A percentile compares a stretch with the other conserved stretches of the same genome.
Conservation (phyloP, 2,113 vertebrate species). For the Phalacrocorax pelagicus region DNA sequence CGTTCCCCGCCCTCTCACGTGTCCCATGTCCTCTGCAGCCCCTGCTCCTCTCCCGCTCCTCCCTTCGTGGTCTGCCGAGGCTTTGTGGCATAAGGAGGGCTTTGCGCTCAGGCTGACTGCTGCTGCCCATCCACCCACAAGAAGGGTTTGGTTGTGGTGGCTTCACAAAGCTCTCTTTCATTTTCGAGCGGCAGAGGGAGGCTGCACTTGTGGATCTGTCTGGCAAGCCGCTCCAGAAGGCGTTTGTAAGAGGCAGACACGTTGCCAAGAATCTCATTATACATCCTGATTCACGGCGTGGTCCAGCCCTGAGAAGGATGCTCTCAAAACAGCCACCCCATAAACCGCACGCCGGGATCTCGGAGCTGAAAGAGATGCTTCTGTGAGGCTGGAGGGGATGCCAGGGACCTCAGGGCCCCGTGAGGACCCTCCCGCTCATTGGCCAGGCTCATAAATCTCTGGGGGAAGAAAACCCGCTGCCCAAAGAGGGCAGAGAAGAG, state of each 20-base stretch:
- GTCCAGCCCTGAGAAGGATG: not conserved
- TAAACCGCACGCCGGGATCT: fast-evolving
- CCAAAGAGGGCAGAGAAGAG: not conserved
- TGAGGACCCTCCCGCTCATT: fast-evolving
- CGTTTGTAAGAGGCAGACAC: not conserved
- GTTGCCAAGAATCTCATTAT: constrained; percentile 37
- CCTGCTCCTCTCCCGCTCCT: not conserved
- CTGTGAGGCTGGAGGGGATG: not conserved
- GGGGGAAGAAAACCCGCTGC: fast-evolving
- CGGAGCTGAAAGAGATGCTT: not conserved
- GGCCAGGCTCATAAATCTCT: not conserved
- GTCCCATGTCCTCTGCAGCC: not conserved
- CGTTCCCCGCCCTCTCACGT: fast-evolving
- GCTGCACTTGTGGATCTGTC: constrained; percentile 5
- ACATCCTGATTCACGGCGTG: not conserved
- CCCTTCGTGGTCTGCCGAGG: fast-evolving
- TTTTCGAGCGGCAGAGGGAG: not conserved
- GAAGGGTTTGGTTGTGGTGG: not conserved
- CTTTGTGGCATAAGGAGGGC: not conserved
- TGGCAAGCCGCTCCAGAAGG: constrained; percentile 26
- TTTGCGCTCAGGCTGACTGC: not conserved
- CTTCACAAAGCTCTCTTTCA: constrained; percentile 44
- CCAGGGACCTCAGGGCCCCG: not conserved
- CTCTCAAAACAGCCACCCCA: not conserved
- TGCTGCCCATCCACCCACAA: not conserved